Evolutionary conservation across 1,140 invertebrate species (phyloP).

Genomic region (Eupeodes corollae): DNA sequence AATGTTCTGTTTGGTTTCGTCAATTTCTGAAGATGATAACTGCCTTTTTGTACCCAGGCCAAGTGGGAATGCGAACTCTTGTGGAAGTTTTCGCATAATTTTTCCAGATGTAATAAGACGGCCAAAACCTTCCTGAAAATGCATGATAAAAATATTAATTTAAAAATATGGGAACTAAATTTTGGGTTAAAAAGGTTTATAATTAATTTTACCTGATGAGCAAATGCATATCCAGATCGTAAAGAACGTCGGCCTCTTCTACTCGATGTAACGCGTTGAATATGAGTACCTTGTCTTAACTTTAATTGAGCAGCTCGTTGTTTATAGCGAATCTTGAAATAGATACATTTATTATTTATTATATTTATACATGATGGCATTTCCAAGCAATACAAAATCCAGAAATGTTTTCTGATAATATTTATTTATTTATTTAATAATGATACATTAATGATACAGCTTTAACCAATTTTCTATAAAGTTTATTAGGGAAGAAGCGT

Average conservation of each 20-base stretch:
- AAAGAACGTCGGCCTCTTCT: slow-evolving; percentile 77
- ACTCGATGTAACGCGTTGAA: slow-evolving; percentile 73
- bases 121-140: slow-evolving; percentile 86
- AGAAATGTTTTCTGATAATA: too few species aligned
- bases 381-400: too few species aligned
- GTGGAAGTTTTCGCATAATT: slow-evolving; percentile 81
- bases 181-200: too few species aligned
- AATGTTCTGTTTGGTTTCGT: slow-evolving; percentile 31
- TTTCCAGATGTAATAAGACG: slow-evolving; percentile 95
- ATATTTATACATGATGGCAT: too few species aligned
- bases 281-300: slow-evolving; percentile 60
- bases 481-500: too few species aligned
- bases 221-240: slow-evolving; percentile 96
- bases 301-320: slow-evolving; percentile 56
- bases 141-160: too few species aligned
- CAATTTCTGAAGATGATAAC: slow-evolving; percentile 3
- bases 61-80: slow-evolving; percentile 36
- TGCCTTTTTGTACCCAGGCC: slow-evolving; percentile 23
- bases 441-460: too few species aligned
- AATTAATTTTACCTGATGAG: slow-evolving; percentile 49
- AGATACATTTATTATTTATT: background rate
- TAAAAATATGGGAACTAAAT: too few species aligned
- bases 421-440: too few species aligned
- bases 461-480: too few species aligned
- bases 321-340: slow-evolving; percentile 40